phyloP scores from a whole-genome alignment of 2,888 invertebrate genomes.

The Hipparchia sbordonii region DNA sequence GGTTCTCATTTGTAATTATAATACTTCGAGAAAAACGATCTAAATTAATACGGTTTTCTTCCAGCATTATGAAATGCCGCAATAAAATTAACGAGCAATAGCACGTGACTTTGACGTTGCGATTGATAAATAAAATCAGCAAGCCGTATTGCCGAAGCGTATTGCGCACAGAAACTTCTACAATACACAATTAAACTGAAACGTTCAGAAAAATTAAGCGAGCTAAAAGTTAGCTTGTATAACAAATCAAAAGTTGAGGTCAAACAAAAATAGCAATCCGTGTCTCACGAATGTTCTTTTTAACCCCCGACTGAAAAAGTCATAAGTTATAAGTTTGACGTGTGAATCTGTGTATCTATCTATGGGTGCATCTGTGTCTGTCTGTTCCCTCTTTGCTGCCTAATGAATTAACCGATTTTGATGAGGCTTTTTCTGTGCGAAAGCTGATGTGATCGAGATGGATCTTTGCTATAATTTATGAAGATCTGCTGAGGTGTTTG shows the following conservation, averaged over 20 bases:
- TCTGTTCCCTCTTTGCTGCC: no score
- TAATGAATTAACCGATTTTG: no score
- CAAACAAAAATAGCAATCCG: background rate
- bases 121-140: conserved; percentile 4
- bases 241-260: background rate
- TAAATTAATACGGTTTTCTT: background rate
- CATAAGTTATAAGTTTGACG: no score
- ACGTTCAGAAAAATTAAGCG: background rate
- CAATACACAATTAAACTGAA: background rate
- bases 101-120: conserved; percentile 15
- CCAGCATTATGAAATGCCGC: background rate
- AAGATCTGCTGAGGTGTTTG: no score
- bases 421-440: no score
- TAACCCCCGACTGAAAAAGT: no score
- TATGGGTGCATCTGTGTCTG: no score
- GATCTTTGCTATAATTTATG: no score
- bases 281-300: background rate
- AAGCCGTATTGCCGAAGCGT: background rate
- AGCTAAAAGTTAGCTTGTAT: background rate
- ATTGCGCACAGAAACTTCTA: background rate
- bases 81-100: conserved; percentile 13
- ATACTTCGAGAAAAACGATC: background rate
- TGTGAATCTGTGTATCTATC: no score
- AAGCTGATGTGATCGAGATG: no score
- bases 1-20: background rate